Conservation (phyloP, 2,113 vertebrate species). For the Eclectus roratus region DNA sequence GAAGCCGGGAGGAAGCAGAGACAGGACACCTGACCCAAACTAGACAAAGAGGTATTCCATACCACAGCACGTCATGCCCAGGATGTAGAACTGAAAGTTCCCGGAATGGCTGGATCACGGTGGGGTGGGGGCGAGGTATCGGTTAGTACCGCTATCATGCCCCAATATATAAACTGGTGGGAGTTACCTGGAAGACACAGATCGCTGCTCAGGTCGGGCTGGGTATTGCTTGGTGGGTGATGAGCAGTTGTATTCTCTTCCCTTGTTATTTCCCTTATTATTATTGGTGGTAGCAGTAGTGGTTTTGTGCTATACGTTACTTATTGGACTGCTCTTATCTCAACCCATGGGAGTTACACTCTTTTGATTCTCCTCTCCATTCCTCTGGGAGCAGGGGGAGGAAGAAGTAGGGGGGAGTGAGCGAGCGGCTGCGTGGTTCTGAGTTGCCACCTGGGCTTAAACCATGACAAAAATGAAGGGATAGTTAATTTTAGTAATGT, state of each 20-base stretch:
- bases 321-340: background rate
- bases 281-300: background rate
- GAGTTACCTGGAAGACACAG: background rate
- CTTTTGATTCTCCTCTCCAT: background rate
- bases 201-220: background rate
- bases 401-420: background rate
- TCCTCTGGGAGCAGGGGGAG: no score
- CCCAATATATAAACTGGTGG: background rate
- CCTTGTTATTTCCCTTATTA: background rate
- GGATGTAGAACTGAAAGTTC: no score
- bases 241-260: background rate
- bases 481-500: background rate
- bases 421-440: background rate
- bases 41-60: background rate
- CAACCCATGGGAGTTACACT: background rate
- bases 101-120: no score
- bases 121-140: no score
- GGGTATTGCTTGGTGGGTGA: background rate
- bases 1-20: background rate
- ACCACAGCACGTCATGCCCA: background rate
- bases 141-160: background rate
- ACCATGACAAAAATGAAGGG: background rate
- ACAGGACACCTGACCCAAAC: background rate
- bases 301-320: background rate
- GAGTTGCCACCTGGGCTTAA: background rate